Percentiles rank a stretch among this genome's conserved stretches.
Conservation (phyloP, 2,113 vertebrate genomes). For the Lonchura striata region DNA sequence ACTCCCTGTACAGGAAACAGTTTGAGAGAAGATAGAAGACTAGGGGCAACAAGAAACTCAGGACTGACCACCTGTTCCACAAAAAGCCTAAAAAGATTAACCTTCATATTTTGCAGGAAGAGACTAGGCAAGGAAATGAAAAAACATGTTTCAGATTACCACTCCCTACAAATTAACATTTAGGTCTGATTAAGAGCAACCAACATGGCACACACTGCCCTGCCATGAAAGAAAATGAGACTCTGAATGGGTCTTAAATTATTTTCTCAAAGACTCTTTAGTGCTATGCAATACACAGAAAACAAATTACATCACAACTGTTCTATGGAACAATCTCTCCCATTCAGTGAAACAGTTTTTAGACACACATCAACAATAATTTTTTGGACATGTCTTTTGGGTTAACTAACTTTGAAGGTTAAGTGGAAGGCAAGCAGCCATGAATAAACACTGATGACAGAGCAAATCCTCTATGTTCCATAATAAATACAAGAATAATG, state of each 20-base stretch:
- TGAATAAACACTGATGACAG: background rate
- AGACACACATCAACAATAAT: background rate
- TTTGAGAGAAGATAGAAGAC: background rate
- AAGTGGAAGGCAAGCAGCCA: slow-evolving; percentile 26
- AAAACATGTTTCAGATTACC: background rate
- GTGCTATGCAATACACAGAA: background rate
- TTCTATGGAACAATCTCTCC: background rate
- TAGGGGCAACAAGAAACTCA: background rate
- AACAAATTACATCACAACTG: background rate
- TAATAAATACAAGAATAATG: background rate
- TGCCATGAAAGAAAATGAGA: background rate
- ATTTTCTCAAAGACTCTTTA: background rate
- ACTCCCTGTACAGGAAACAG: background rate
- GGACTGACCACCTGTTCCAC: background rate
- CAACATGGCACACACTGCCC: background rate
- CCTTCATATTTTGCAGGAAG: background rate
- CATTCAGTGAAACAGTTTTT: background rate
- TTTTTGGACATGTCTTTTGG: background rate
- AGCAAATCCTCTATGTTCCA: background rate
- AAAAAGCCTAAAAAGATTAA: background rate
- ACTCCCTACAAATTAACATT: background rate
- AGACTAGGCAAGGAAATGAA: background rate
- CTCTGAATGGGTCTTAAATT: background rate
- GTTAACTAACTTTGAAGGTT: slow-evolving; percentile 38
- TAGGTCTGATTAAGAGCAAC: background rate